Base-by-base conservation (phyloP, 2,888 invertebrate genomes). In the Drosophila suboccidentalis region DNA sequence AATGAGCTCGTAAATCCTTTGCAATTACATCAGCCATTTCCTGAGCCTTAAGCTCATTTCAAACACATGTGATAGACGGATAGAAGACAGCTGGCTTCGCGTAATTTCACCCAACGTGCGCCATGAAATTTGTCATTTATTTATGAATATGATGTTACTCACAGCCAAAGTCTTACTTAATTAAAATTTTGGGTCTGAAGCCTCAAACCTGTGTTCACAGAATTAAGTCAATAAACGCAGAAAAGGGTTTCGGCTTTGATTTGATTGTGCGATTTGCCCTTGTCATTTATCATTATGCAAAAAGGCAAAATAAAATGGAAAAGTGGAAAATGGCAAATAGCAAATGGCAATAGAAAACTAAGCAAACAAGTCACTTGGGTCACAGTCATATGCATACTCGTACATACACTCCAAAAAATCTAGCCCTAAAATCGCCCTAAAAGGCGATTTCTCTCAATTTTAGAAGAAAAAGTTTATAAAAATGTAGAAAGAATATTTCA, bases 1-100 rank as follows among this genome's bases (percentile, higher is more conserved):
- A 82, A 80, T 80, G 74, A 71, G 63, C 71, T 75, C 82, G 77
- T 87, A 89, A 87, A 87, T 87, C 87, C 87, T 65, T 71, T 78
- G 73, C 87, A 87, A 87, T 87, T 85, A 79, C 76, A 70, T 54
- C 63, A 77, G 65, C 64, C 72, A 65, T 79, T 71, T 64, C 46
- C 65, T 70, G 51, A 57, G 67, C 64, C 66, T 47, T 59, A 65
- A 65, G 64, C 68, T 47, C 71, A 51, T 69, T 55, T 59, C 17
- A 59, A 57, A 67, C 75, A 71, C 67, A 68, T 71, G 39, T 57
- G 67, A 54, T 49, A 26, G 15, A 17, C 22, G 10, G 43, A 60
- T 43, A 43, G 58, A 51, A 49, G 38, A 8, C 29, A 29, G 22
- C 26, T 41, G 66, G 53, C 50, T 69, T 53, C 43, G 47, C 15